These are phyloP conservation scores for Dipodomys ordii DNA, from an alignment of 2,113 vertebrate species.

Conservation along the genomic window DNA sequence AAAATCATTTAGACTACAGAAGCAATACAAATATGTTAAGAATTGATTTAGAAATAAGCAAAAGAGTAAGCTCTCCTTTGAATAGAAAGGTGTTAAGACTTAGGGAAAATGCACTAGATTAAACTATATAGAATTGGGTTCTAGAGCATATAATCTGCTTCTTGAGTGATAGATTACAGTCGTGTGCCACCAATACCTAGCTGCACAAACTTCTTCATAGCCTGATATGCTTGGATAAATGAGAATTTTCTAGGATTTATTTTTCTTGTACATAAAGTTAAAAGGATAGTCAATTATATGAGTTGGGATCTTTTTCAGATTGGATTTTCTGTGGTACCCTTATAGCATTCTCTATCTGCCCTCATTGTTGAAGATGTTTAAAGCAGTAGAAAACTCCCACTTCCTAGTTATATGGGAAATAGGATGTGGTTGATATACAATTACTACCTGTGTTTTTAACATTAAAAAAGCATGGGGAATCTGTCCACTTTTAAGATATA, in stretches of 20 bases:
- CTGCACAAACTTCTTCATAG: neutral
- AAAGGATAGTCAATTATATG: neutral
- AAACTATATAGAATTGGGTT: neutral
- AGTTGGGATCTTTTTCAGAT: neutral
- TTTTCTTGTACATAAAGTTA: neutral
- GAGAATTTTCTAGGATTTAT: neutral
- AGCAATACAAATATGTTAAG: neutral
- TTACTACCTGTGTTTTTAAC: slow-evolving; percentile 11
- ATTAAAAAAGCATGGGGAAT: neutral
- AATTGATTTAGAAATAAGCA: slow-evolving; percentile 17
- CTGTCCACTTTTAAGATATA: neutral
- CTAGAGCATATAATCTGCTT: neutral
- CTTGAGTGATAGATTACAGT: neutral
- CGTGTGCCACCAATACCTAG: neutral
- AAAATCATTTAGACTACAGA: slow-evolving; percentile 11
- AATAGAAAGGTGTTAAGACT: neutral
- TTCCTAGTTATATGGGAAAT: neutral
- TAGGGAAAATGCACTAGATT: neutral
- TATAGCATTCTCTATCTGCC: slow-evolving; percentile 11
- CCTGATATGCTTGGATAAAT: neutral
- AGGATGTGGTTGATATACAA: neutral
- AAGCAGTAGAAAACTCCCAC: neutral
- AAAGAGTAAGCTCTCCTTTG: neutral
- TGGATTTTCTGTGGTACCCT: neutral
- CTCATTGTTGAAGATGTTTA: slow-evolving; percentile 11